Evolutionary conservation across 2,113 vertebrate genomes (phyloP).

Genomic region (Elachura formosa): DNA sequence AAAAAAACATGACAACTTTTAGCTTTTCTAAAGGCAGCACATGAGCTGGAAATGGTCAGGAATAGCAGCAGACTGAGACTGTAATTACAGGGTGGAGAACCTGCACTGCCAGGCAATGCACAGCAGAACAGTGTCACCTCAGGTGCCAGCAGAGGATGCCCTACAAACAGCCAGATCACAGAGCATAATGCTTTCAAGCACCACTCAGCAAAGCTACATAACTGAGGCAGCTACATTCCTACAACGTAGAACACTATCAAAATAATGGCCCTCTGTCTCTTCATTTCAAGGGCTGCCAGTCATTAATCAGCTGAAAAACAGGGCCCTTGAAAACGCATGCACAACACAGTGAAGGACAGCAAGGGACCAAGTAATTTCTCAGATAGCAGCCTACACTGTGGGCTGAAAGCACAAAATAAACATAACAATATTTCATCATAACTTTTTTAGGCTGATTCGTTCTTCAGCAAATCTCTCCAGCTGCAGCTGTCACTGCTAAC

Average conservation of each 20-base stretch:
- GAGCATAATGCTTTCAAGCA: background rate
- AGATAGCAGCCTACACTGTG: background rate
- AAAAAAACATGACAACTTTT: background rate
- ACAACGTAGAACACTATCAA: background rate
- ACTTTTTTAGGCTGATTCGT: background rate
- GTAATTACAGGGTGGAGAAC: background rate
- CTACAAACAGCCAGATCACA: background rate
- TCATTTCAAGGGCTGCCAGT: slow-evolving; percentile 15
- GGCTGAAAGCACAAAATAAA: slow-evolving; percentile 10
- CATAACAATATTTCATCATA: slow-evolving; percentile 14
- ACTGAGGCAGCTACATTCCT: background rate
- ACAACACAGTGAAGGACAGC: background rate
- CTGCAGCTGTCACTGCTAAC: slow-evolving; percentile 4
- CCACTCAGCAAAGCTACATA: background rate
- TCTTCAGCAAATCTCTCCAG: background rate
- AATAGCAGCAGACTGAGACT: background rate
- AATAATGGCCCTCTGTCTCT: slow-evolving; percentile 22
- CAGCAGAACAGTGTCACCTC: fast-evolving
- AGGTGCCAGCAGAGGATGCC: background rate
- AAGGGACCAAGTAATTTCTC: background rate
- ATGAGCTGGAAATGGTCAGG: background rate
- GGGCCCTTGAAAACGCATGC: background rate
- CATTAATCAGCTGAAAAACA: slow-evolving; percentile 15
- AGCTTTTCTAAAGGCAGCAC: background rate
- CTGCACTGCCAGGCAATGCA: background rate